Evolutionary conservation across 2,888 invertebrate genomes (phyloP).

Genomic region (Shargacucullia verbasci): DNA sequence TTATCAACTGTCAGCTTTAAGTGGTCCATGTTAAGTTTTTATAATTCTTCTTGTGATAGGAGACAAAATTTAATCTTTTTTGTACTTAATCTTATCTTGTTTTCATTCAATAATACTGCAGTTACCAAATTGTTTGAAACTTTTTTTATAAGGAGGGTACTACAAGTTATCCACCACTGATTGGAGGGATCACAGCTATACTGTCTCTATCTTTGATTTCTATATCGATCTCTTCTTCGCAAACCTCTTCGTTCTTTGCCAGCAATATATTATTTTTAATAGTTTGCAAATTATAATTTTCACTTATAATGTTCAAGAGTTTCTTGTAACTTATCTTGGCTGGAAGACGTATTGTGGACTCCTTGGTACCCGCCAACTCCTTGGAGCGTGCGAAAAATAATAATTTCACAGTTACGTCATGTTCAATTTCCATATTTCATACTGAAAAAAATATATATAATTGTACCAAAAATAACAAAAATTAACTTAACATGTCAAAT

Average conservation of each 20-base stretch:
- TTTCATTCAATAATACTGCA: too few relatives aligned
- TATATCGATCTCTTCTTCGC: slow-evolving; percentile 87
- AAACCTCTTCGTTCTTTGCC: slow-evolving; percentile 95
- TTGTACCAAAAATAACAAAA: too few relatives aligned
- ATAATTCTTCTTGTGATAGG: too few relatives aligned
- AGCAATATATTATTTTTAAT: slow-evolving; percentile 93
- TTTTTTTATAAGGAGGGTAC: background rate
- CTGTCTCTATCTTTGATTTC: slow-evolving; percentile 92
- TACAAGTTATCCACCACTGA: slow-evolving; percentile 94
- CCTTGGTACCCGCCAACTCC: slow-evolving; percentile 92
- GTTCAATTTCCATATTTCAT: slow-evolving; percentile 84
- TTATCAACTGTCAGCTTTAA: slow-evolving; percentile 91
- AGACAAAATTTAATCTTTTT: too few relatives aligned
- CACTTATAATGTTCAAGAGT: slow-evolving; percentile 90
- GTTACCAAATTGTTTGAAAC: background rate
- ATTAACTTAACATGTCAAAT: too few relatives aligned
- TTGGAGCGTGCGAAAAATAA: slow-evolving; percentile 97
- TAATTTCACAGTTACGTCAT: slow-evolving; percentile 90
- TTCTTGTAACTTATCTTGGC: slow-evolving; percentile 86
- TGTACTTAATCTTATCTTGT: too few relatives aligned
- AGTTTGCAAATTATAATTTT: slow-evolving; percentile 90
- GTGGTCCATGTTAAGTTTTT: slow-evolving; percentile 89
- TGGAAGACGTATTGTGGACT: slow-evolving; percentile 87
- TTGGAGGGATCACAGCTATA: slow-evolving; percentile 97
- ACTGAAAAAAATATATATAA: slow-evolving; percentile 64